A percentile compares a stretch with the other conserved stretches of the same genome.
phyloP scores from a whole-genome alignment of 1,140 invertebrate species.

The Hylaeus anthracinus region DNA sequence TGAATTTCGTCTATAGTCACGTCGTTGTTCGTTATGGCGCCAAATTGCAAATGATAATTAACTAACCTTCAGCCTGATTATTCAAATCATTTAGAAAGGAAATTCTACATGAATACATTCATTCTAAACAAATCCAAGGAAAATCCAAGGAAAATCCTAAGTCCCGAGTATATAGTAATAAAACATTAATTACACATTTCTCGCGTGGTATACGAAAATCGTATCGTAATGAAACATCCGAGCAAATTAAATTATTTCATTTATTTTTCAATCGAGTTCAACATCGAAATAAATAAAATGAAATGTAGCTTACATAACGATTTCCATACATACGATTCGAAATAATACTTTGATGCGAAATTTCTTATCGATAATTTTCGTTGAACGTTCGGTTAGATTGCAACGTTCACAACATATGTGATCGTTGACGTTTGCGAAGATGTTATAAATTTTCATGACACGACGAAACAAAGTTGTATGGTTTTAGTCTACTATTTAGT shows the following conservation, averaged over 20 bases:
- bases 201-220: background rate
- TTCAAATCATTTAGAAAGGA: background rate
- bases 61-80: background rate
- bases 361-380: background rate
- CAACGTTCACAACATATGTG: background rate
- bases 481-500: constrained; percentile 12
- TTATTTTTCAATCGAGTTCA: background rate
- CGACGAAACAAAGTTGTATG: background rate
- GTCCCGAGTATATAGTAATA: too few species aligned
- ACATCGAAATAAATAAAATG: background rate
- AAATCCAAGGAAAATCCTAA: background rate
- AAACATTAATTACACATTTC: background rate
- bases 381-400: background rate
- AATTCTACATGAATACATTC: background rate
- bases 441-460: background rate
- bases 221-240: background rate
- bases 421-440: background rate
- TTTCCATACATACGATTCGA: background rate
- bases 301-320: background rate
- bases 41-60: constrained; percentile 31
- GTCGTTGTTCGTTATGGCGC: constrained; percentile 43
- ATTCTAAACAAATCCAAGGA: too few species aligned
- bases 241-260: background rate
- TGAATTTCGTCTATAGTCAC: constrained; percentile 62
- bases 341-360: background rate